Evolutionary conservation across 2,113 vertebrate genomes (phyloP).

Genomic region (Pterophyllum scalare): DNA sequence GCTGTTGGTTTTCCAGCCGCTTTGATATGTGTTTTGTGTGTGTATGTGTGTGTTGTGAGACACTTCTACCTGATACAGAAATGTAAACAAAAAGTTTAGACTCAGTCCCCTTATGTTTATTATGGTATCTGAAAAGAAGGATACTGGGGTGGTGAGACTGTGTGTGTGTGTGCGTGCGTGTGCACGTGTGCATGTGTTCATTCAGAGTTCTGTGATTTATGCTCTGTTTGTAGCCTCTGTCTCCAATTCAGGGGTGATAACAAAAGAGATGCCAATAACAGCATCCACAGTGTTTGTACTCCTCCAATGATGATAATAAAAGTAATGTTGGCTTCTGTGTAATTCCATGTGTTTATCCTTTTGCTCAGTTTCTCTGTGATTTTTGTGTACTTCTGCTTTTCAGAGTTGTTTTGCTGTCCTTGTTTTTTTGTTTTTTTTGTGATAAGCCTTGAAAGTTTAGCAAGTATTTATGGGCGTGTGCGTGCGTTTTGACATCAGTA

Average conservation of each 20-base stretch:
- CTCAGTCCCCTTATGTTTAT: slow-evolving; percentile 17
- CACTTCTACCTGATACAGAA: slow-evolving; percentile 12
- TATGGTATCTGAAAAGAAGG: slow-evolving; percentile 7
- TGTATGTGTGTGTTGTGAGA: background rate
- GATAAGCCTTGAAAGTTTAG: background rate
- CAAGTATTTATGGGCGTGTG: background rate
- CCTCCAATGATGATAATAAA: background rate
- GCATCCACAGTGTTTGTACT: background rate
- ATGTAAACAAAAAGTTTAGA: slow-evolving; percentile 39
- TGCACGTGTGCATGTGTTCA: background rate
- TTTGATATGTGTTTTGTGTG: background rate
- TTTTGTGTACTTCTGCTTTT: background rate
- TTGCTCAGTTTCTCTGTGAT: background rate
- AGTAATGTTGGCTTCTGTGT: background rate
- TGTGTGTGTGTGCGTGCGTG: background rate
- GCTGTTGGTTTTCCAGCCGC: background rate
- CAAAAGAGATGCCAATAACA: background rate
- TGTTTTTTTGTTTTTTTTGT: background rate
- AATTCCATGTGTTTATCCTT: background rate
- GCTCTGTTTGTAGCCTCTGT: slow-evolving; percentile 15
- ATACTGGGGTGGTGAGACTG: slow-evolving; percentile 12
- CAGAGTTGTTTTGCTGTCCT: background rate
- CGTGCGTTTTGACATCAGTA: background rate
- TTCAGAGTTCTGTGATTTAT: slow-evolving; percentile 16
- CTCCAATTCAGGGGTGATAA: background rate